Conservation (phyloP, 2,797 vertebrate species). For the Choloepus didactylus region DNA sequence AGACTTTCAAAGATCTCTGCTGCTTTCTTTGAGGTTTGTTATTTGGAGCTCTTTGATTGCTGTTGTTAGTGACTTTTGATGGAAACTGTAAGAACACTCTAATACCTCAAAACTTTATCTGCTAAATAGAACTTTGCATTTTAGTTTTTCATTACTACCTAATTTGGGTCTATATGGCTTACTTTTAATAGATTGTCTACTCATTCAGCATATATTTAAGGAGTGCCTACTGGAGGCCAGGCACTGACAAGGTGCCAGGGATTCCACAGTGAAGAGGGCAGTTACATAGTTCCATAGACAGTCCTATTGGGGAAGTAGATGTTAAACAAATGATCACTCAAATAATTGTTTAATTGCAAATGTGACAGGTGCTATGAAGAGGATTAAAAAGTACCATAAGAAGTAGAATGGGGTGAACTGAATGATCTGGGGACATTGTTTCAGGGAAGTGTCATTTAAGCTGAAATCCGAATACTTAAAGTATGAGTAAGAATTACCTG, state of each 20-base stretch:
- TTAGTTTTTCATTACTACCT: not conserved
- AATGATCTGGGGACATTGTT: not conserved
- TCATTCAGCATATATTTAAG: not conserved
- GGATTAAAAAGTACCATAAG: not conserved
- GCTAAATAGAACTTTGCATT: not conserved
- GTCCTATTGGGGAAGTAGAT: not conserved
- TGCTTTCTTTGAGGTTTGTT: constrained; percentile 2
- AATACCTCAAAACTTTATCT: not conserved
- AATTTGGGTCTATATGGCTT: not conserved
- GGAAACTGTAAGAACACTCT: not conserved
- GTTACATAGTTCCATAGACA: rapidly evolving
- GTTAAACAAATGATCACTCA: not conserved
- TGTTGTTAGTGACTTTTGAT: not conserved
- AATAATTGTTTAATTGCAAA: not conserved
- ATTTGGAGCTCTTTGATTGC: not conserved
- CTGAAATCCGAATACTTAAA: not conserved
- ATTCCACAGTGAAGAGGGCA: not conserved
- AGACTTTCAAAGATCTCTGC: not conserved
- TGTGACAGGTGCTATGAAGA: not conserved
- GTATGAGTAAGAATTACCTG: not conserved
- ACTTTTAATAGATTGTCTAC: not conserved
- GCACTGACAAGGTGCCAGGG: not conserved
- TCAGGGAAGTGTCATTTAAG: not conserved
- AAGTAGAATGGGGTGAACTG: not conserved
- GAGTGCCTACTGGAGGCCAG: not conserved